Evolutionary conservation across 2,797 vertebrate genomes (phyloP).

Genomic region (Notolabrus celidotus): DNA sequence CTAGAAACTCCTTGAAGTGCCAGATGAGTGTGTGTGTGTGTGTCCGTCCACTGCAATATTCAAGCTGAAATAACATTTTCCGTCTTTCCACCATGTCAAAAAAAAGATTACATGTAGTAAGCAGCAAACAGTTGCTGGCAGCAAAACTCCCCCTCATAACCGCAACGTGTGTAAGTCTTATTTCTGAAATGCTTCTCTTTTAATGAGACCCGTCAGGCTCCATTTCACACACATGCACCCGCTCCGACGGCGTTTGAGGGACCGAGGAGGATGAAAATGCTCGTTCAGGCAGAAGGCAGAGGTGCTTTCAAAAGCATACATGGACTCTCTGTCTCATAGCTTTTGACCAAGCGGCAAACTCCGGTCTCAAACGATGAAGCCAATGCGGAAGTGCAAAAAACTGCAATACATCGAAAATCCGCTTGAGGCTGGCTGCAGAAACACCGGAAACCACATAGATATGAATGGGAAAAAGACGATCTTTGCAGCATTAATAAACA

Average conservation of each 20-base stretch:
- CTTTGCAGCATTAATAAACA: no score
- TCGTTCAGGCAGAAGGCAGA: conserved; percentile 34
- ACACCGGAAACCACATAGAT: no score
- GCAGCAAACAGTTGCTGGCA: conserved; percentile 22
- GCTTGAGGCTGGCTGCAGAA: no score
- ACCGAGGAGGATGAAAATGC: conserved; percentile 31
- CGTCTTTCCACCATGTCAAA: background rate
- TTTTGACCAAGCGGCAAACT: no score
- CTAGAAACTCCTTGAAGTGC: background rate
- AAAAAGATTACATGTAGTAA: conserved; percentile 4
- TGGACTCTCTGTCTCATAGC: conserved; percentile 21
- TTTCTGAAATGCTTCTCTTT: conserved; percentile 28
- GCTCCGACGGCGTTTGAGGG: conserved; percentile 27
- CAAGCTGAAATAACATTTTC: conserved; percentile 10
- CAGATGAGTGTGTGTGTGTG: conserved; percentile 27
- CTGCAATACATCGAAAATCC: no score
- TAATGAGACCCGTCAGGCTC: conserved; percentile 49
- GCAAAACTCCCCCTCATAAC: conserved; percentile 22
- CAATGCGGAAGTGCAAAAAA: no score
- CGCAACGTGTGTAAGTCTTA: conserved; percentile 20
- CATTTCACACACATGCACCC: conserved; percentile 43
- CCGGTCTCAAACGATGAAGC: no score
- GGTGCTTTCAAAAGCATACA: conserved; percentile 12
- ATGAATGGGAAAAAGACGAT: no score
- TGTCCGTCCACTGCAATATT: conserved; percentile 15